Evolutionary conservation across 2,797 vertebrate species (phyloP).

Genomic region (Aplochiton taeniatus): DNA sequence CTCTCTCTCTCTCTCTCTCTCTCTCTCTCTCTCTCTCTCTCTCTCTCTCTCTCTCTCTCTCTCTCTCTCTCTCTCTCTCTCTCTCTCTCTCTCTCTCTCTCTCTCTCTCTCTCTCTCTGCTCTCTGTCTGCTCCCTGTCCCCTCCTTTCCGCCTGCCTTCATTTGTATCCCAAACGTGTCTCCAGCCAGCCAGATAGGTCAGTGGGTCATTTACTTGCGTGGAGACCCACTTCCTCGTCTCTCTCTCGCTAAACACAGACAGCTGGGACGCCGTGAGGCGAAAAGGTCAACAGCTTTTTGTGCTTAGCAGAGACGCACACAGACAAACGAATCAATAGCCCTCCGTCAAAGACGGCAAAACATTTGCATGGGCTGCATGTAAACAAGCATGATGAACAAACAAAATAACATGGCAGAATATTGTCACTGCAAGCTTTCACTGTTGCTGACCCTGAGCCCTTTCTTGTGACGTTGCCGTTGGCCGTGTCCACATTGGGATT

Average conservation of each 20-base stretch:
- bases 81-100: not conserved
- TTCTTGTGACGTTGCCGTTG: not conserved
- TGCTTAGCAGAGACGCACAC: conserved; percentile 20
- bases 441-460: not conserved
- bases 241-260: not conserved
- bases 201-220: conserved; percentile 13
- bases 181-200: not conserved
- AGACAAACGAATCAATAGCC: conserved; percentile 7
- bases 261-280: conserved; percentile 14
- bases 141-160: too few species aligned
- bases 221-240: not conserved
- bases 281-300: conserved; percentile 1
- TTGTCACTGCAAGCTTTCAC: conserved; percentile 4
- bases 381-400: conserved; percentile 4
- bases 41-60: not conserved
- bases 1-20: not conserved
- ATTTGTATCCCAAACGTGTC: not conserved
- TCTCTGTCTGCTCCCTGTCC: not conserved
- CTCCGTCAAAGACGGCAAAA: conserved; percentile 10
- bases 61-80: not conserved
- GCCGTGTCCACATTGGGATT: not conserved
- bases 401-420: conserved; percentile 26
- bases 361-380: not conserved
- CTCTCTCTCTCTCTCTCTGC: not conserved
- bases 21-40: not conserved